These are phyloP conservation scores for Lymantria dispar DNA, from an alignment of 2,888 invertebrate genomes.

Conservation along the genomic window DNA sequence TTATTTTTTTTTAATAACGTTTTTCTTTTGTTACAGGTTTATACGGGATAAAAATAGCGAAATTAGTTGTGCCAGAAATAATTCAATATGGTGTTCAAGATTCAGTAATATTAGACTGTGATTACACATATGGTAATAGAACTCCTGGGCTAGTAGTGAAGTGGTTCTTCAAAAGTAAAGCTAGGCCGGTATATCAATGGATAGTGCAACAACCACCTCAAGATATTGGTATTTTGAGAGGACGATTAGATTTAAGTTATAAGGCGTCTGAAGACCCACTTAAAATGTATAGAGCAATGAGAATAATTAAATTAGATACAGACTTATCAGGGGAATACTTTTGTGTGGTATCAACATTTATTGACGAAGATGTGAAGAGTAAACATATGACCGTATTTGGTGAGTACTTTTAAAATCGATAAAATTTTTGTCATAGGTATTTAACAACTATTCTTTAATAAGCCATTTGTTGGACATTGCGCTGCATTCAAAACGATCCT, in stretches of 20 bases:
- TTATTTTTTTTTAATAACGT: too few relatives aligned
- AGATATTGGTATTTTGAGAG: slow-evolving; percentile 82
- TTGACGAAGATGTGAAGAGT: slow-evolving; percentile 85
- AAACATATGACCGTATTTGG: slow-evolving; percentile 87
- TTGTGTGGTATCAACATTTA: slow-evolving; percentile 87
- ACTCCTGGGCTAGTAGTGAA: slow-evolving; percentile 88
- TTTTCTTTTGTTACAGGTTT: slow-evolving; percentile 75
- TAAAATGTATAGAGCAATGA: slow-evolving; percentile 87
- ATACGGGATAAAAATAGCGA: slow-evolving; percentile 83
- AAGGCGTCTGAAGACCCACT: slow-evolving; percentile 85
- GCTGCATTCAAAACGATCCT: too few relatives aligned
- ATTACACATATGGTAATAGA: slow-evolving; percentile 84
- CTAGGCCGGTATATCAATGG: slow-evolving; percentile 89
- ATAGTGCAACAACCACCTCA: slow-evolving; percentile 86
- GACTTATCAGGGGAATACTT: slow-evolving; percentile 89
- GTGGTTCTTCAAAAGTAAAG: slow-evolving; percentile 88
- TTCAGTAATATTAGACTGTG: slow-evolving; percentile 87
- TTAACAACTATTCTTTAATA: too few relatives aligned
- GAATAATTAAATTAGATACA: slow-evolving; percentile 87
- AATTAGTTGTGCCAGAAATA: slow-evolving; percentile 83
- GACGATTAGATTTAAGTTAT: slow-evolving; percentile 84
- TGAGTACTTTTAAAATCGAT: slow-evolving; percentile 69
- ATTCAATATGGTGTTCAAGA: slow-evolving; percentile 84
- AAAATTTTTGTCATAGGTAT: too few relatives aligned
- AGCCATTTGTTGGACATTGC: too few relatives aligned